Evolutionary conservation across 2,797 vertebrate genomes (phyloP).

Genomic region (Phoxinus dragarum): DNA sequence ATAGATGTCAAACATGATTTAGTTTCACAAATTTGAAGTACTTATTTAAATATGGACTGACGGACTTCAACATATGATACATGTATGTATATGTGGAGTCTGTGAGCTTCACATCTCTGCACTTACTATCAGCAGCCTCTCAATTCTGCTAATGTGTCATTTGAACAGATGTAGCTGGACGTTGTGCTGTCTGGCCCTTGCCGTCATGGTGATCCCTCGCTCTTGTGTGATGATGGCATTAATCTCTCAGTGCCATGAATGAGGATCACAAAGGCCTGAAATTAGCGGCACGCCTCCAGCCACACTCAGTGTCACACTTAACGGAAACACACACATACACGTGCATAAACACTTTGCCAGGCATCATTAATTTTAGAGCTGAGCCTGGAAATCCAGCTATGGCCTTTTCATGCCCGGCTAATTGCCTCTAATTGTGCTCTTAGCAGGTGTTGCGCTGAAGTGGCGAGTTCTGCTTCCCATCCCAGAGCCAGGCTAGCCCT

Average conservation of each 20-base stretch:
- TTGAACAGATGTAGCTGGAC: slow-evolving; percentile 44
- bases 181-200: slow-evolving; percentile 23
- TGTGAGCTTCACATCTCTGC: background rate
- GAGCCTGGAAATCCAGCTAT: slow-evolving; percentile 53
- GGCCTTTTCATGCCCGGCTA: slow-evolving; percentile 57
- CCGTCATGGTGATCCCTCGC: slow-evolving; percentile 36
- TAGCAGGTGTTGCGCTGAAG: slow-evolving; percentile 53
- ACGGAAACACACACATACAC: slow-evolving; percentile 62
- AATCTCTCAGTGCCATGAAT: slow-evolving; percentile 51
- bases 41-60: background rate
- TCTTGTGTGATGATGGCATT: slow-evolving; percentile 34
- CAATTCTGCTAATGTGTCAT: slow-evolving; percentile 22
- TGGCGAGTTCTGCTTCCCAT: slow-evolving; percentile 26
- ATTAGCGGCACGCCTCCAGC: slow-evolving; percentile 58
- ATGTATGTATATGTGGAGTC: background rate
- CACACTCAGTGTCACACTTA: slow-evolving; percentile 37
- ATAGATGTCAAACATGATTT: too few relatives aligned
- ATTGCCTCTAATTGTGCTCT: slow-evolving; percentile 61
- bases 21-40: background rate
- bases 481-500: background rate
- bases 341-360: slow-evolving; percentile 55
- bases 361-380: slow-evolving; percentile 55
- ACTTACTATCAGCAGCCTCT: background rate
- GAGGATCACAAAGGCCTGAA: slow-evolving; percentile 63
- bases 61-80: background rate